These are phyloP conservation scores for Ammospiza maritima DNA, from an alignment of 2,797 vertebrate species.

Conservation along the genomic window DNA sequence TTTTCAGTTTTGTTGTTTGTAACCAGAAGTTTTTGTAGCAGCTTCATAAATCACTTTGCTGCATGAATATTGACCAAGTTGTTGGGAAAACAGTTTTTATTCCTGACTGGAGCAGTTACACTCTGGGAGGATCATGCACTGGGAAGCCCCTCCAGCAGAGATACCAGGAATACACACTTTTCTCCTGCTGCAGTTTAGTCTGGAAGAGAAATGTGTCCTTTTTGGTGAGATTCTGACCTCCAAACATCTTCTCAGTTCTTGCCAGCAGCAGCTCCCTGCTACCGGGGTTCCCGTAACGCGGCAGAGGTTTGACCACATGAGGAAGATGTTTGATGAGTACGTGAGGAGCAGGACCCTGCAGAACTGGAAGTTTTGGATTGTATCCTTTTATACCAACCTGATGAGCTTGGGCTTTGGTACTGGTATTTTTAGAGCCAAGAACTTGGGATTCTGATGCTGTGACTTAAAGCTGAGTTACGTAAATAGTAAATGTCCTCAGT, in stretches of 20 bases:
- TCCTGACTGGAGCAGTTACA: not conserved
- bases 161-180: not conserved
- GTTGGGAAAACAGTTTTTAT: not conserved
- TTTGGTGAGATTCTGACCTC: not conserved
- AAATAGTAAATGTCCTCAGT: not conserved
- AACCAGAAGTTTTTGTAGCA: not conserved
- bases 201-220: not conserved
- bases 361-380: slow-evolving; percentile 99
- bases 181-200: not conserved
- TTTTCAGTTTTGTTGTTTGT: not conserved
- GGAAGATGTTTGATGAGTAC: slow-evolving; percentile 90
- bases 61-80: accelerated
- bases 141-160: not conserved
- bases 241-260: slow-evolving; percentile 78
- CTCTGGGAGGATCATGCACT: not conserved
- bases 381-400: slow-evolving; percentile 83
- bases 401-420: not conserved
- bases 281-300: slow-evolving; percentile 86
- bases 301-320: slow-evolving; percentile 86
- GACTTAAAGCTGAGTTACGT: not conserved
- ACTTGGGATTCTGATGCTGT: not conserved
- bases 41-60: not conserved
- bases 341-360: slow-evolving; percentile 90
- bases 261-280: slow-evolving; percentile 92
- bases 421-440: not conserved